Evolutionary conservation across 2,797 vertebrate species (phyloP), one percentile per base, ranked within the genome.

Genomic region (Alauda arvensis): DNA sequence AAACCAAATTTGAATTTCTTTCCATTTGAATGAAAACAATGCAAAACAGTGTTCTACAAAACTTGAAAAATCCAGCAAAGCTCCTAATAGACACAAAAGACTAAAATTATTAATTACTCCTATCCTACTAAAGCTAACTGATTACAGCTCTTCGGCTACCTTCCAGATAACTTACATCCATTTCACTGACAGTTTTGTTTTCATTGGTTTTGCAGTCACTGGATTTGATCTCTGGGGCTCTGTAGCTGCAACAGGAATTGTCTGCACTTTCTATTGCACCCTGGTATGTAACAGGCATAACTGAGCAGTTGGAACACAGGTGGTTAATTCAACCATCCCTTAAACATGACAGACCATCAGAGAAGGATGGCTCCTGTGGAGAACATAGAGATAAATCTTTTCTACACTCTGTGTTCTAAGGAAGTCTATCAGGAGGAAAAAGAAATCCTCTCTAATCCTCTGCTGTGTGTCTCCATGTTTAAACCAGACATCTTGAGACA

Each of bases 241-340:
- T 52, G 97, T 98, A 83, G 96, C 97, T 94, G 97, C 98, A 46
- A 98, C 98, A 67, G 97, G 98, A 83, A 90, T 97, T 57, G 97
- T 98, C 87, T 98, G 97, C 92, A 98, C 97, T 6, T 98, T 98
- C 91, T 98, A 98, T 76, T 98, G 97, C 90, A 98, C 98, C 20
- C 84, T 98, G 97, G 97, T 98, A 97, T 28, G 98, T 97, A 95
- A 76, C 12, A 65, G 62, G 14, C 51, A 14, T 9, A 33, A 52
- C 48, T 24, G 29, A 74, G 49, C 17, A 45, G 49, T 23, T 85
- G 81, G 52, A 26, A 43, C 19, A 14, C 21, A 18, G 42, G 11
- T 1, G 3, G 43, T 29, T 65, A 39, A 34, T 59, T 71, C 1
- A 3, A 11, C n/a, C 70, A 49, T 14, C 42, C 14, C 51, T 80